Evolutionary conservation across 2,797 vertebrate genomes (phyloP).

Genomic region (Manis javanica): DNA sequence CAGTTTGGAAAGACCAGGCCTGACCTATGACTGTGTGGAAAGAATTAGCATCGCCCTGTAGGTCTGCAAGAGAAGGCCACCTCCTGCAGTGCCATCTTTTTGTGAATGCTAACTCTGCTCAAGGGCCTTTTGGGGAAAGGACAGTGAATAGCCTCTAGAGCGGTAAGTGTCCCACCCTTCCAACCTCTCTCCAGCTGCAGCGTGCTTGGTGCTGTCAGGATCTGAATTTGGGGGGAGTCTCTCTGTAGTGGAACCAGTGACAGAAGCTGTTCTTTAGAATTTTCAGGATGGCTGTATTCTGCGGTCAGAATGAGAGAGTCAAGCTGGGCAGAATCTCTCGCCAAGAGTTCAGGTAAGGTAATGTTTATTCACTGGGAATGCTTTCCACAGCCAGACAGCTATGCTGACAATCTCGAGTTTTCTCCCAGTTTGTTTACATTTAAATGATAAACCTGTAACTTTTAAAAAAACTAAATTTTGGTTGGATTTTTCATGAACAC

Average conservation of each 20-base stretch:
- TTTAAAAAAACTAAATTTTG: slow-evolving; percentile 70
- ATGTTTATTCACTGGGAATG: slow-evolving; percentile 92
- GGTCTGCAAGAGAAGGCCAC: slow-evolving; percentile 56
- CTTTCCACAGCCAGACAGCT: slow-evolving; percentile 87
- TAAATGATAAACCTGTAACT: slow-evolving; percentile 71
- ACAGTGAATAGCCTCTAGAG: slow-evolving; percentile 84
- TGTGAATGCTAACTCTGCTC: slow-evolving; percentile 80
- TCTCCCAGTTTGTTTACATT: slow-evolving; percentile 80
- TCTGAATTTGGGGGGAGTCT: slow-evolving; percentile 84
- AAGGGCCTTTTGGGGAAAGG: slow-evolving; percentile 74
- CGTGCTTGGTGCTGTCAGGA: slow-evolving; percentile 79
- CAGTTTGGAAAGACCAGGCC: slow-evolving; percentile 50
- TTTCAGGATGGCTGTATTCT: slow-evolving; percentile 94
- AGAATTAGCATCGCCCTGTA: slow-evolving; percentile 61
- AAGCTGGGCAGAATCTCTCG: slow-evolving; percentile 90
- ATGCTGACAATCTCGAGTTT: slow-evolving; percentile 75
- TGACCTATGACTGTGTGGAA: slow-evolving; percentile 12
- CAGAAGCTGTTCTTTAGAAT: slow-evolving; percentile 98
- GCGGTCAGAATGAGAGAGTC: slow-evolving; percentile 91
- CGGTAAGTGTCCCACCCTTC: slow-evolving; percentile 87
- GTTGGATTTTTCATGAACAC: slow-evolving; percentile 70
- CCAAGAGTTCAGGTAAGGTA: slow-evolving; percentile 95
- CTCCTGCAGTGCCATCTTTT: slow-evolving; percentile 10
- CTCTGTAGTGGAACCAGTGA: slow-evolving; percentile 94
- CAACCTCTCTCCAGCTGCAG: slow-evolving; percentile 86